phyloP scores from a whole-genome alignment of 1,140 invertebrate species.

The Trachymyrmex cornetzi region DNA sequence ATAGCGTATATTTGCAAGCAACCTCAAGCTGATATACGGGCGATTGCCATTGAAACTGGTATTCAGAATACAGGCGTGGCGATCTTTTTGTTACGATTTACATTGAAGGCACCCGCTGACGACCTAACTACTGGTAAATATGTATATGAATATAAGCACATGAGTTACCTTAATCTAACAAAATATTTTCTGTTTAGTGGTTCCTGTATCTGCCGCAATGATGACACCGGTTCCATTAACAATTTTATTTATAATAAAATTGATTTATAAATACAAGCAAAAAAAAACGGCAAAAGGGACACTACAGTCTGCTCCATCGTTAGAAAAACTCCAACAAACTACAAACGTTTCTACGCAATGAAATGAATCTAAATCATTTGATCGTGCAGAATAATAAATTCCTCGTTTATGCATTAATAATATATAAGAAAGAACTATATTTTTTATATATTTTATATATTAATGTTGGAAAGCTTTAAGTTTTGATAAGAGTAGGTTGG shows the following conservation, averaged over 20 bases:
- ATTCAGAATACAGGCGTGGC: constrained; percentile 98
- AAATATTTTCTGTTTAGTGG: constrained; percentile 85
- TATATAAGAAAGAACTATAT: not conserved
- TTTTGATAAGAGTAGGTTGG: not conserved
- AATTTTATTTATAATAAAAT: constrained; percentile 86
- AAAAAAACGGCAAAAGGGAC: constrained; percentile 66
- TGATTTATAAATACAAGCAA: constrained; percentile 76
- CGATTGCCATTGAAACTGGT: constrained; percentile 97
- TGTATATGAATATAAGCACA: not conserved
- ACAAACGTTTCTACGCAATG: not conserved
- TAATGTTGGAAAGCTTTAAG: not conserved
- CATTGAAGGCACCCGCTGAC: constrained; percentile 90
- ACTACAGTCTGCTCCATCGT: constrained; percentile 40
- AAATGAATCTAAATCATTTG: constrained; percentile 13
- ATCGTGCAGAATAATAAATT: not conserved
- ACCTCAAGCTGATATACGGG: constrained; percentile 90
- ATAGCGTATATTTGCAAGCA: constrained; percentile 89
- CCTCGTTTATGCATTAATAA: not conserved
- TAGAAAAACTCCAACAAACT: constrained; percentile 67
- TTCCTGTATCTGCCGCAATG: constrained; percentile 95
- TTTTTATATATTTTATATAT: constrained; percentile 15
- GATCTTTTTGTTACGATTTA: constrained; percentile 93
- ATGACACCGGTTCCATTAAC: constrained; percentile 97
- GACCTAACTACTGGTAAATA: constrained; percentile 93
- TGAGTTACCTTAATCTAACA: not conserved